These are phyloP conservation scores for Drosophila recens DNA, from an alignment of 2,888 invertebrate species.

Conservation along the genomic window DNA sequence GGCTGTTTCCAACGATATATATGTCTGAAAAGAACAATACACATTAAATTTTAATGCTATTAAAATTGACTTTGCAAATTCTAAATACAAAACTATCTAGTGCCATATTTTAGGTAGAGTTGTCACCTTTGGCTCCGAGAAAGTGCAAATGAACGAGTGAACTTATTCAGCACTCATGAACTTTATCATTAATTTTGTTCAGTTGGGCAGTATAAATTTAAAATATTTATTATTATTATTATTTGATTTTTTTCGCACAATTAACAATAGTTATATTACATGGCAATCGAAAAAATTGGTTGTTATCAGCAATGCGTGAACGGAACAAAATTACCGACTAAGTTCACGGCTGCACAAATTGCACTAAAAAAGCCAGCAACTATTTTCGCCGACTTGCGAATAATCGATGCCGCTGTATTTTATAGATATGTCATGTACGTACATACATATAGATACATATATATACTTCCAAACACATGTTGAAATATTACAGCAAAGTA, in stretches of 20 bases:
- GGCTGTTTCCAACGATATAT: not conserved
- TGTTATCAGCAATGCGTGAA: not conserved
- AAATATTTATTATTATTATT: too few species aligned
- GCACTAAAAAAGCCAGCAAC: not conserved
- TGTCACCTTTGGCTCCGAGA: not conserved
- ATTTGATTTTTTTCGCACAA: not conserved
- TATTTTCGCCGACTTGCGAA: slow-evolving; percentile 10
- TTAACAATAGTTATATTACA: not conserved
- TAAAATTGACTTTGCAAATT: not conserved
- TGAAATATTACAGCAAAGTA: not conserved
- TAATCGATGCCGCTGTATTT: slow-evolving; percentile 30
- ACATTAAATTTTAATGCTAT: slow-evolving; percentile 3
- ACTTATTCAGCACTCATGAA: too few species aligned
- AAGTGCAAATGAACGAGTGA: not conserved
- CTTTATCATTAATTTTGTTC: not conserved
- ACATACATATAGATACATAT: not conserved
- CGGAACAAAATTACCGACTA: not conserved
- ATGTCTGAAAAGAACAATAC: slow-evolving; percentile 22
- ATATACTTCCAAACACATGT: not conserved
- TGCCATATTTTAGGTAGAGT: not conserved
- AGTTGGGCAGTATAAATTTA: not conserved
- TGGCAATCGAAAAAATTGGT: not conserved
- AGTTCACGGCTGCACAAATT: not conserved
- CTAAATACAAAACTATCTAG: not conserved
- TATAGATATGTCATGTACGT: not conserved